These are phyloP conservation scores for Agriopis leucophaearia DNA, from an alignment of 2,888 invertebrate genomes.

Conservation along the genomic window DNA sequence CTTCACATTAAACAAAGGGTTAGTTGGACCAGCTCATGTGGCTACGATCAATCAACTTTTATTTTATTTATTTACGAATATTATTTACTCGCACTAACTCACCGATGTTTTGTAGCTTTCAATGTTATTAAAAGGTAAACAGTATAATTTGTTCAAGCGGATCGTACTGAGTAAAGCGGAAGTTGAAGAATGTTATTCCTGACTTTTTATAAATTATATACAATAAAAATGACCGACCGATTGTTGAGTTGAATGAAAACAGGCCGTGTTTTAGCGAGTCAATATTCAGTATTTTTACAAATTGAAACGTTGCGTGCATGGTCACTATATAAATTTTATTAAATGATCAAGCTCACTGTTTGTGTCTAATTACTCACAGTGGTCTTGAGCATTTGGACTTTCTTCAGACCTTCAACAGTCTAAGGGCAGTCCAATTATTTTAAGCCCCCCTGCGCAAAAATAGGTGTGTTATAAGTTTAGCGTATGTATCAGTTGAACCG, in stretches of 20 bases:
- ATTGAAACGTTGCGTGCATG: background rate
- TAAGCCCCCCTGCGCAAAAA: too few species aligned
- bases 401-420: too few species aligned
- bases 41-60: conserved; percentile 8
- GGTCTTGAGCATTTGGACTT: too few species aligned
- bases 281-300: background rate
- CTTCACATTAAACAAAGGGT: conserved; percentile 1
- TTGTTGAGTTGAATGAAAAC: background rate
- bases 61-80: conserved; percentile 10
- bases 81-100: background rate
- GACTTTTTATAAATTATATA: background rate
- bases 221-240: background rate
- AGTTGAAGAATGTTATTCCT: background rate
- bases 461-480: too few species aligned
- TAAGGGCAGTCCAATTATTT: too few species aligned
- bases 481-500: too few species aligned
- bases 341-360: too few species aligned
- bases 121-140: too few species aligned
- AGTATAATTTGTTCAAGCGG: background rate
- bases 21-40: background rate
- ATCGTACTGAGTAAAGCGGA: background rate
- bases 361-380: too few species aligned
- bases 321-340: background rate
- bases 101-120: too few species aligned
- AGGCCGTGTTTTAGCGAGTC: background rate